Base-by-base conservation (phyloP, 2,113 vertebrate genomes). In the Bubo blakistoni region DNA sequence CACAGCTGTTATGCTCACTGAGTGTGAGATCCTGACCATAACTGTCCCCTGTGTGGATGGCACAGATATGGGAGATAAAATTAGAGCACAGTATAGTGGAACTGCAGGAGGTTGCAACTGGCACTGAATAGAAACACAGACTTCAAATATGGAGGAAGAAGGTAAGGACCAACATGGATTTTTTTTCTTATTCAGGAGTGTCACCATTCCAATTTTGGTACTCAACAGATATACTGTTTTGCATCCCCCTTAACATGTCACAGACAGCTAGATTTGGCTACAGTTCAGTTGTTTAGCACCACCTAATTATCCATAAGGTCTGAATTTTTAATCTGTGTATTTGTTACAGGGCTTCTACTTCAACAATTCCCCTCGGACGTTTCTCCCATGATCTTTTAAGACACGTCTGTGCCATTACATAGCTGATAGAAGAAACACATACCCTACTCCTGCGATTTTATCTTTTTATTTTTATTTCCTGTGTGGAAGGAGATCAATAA, bases 61-160 rank as follows among this genome's bases (percentile, higher is more conserved):
- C 91, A 92, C 69, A 87, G 85, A 69, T 7, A 72, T 0, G 17
- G 46, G 29, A 91, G 16, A 78, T 21, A 57, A 79, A 81, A 81
- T 69, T 6, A 73, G 34, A 80, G 46, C 5, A 3, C 1, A 2
- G 11, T 47, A 16, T 27, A 30, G 57, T 6, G 46, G 66, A 54
- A 66, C n/a, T 58, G 46, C 9, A 4, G 54, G 62, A 77, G 54
- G 27, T 30, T 82, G 57, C 49, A 92, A 49, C 5, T 5, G 49
- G 34, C 70, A 30, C 78, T 52, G 87, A 66, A 36, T 42, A 76
- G 54, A 91, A 89, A 69, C 0, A 3, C 40, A 80, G 66, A 77
- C 47, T 58, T 94, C 91, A 87, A 76, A 86, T 76, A 69, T 69
- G 52, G 34, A 93, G 40, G 61, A 74, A 32, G 34, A 89, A 93